These are phyloP conservation scores for Reticulitermes speratus DNA, from an alignment of 1,140 invertebrate species.

Conservation along the genomic window DNA sequence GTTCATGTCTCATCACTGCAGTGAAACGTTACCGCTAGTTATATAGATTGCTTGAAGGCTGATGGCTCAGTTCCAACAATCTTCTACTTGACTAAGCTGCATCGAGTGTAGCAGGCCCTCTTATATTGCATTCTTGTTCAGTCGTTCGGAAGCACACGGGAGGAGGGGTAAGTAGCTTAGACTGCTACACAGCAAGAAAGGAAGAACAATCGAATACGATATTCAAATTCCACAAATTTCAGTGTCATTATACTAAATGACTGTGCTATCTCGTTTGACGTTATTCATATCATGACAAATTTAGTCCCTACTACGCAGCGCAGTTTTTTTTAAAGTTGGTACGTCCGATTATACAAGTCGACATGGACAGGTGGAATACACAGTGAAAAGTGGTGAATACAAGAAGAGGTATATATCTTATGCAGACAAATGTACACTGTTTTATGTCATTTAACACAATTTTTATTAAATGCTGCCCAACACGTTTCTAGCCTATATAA, in stretches of 20 bases:
- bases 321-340: not conserved
- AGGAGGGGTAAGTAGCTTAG: not conserved
- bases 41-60: not conserved
- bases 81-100: not conserved
- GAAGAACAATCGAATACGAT: not conserved
- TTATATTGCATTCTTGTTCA: constrained; percentile 15
- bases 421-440: too few relatives aligned
- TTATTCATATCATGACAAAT: not conserved
- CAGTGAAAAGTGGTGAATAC: too few relatives aligned
- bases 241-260: not conserved
- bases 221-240: not conserved
- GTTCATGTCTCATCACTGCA: not conserved
- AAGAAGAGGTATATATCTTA: too few relatives aligned
- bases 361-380: too few relatives aligned
- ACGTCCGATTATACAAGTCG: not conserved
- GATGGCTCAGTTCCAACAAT: not conserved
- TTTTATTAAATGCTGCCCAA: too few relatives aligned
- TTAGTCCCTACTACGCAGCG: not conserved
- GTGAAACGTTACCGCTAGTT: not conserved
- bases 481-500: too few relatives aligned
- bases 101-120: not conserved
- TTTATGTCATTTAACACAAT: too few relatives aligned
- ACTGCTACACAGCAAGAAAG: not conserved
- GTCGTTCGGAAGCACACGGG: not conserved
- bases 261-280: not conserved